Conservation (phyloP, 64 coral and sea anemone genomes). For the Stylophora pistillata region DNA sequence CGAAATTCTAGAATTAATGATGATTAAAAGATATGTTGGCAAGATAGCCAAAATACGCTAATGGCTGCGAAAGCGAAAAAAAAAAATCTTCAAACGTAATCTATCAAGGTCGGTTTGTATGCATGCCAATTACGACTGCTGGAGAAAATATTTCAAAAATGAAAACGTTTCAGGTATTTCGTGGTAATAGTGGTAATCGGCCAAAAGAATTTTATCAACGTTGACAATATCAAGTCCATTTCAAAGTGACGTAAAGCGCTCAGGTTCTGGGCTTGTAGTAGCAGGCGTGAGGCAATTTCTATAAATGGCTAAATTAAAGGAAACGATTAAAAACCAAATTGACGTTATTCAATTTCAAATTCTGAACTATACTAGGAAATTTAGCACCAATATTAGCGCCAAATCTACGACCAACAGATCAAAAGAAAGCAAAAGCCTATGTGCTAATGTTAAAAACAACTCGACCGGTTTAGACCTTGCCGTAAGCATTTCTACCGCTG, state of each 20-base stretch:
- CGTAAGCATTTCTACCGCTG: too few species aligned
- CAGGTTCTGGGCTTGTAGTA: not conserved
- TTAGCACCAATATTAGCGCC: not conserved
- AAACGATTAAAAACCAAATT: not conserved
- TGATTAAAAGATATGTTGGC: not conserved
- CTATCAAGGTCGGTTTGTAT: too few species aligned
- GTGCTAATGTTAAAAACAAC: not conserved
- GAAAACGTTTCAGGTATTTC: too few species aligned
- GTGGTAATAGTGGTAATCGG: too few species aligned
- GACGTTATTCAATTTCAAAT: not conserved
- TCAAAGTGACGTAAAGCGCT: constrained; percentile 6
- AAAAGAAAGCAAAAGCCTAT: not conserved
- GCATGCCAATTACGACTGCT: not conserved
- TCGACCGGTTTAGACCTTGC: not conserved
- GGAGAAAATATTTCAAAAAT: too few species aligned
- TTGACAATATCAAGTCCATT: constrained; percentile 5
- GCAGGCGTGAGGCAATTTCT: constrained; percentile 4
- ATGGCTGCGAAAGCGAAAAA: not conserved
- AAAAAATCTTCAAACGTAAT: not conserved
- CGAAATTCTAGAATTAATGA: not conserved
- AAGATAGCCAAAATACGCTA: not conserved
- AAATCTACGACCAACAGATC: constrained; percentile 7
- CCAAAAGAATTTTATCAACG: not conserved
- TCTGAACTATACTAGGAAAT: not conserved
- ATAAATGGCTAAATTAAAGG: not conserved